Evolutionary conservation across 2,888 invertebrate genomes (phyloP), one percentile per base, ranked within the genome.

Genomic region (Ophion ventricosus): DNA sequence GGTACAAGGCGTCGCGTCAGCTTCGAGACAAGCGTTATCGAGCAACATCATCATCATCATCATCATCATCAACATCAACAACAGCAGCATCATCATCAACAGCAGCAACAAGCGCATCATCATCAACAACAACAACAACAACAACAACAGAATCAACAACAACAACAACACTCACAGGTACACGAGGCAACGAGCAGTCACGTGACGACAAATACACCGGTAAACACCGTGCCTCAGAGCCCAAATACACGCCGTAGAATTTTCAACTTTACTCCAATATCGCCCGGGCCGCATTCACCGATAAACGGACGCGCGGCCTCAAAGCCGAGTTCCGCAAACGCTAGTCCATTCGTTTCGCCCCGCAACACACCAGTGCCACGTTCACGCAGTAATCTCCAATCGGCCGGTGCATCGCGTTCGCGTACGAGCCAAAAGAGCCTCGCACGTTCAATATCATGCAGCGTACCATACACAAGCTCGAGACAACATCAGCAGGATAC

Each of bases 261-360:
- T 91, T 98, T 97, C 91, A 97, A 96, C 92, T 98, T 98, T 90
- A 96, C 97, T 43, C 98, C 98, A 0, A 98, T 98, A 90, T 97
- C 97, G 54, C 97, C 97, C 10, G 96, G 96, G n/a, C 95, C 96
- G 63, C 95, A 95, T 89, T 96, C 96, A 1, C 96, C 96, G 1
- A 91, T 93, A 90, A 94, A 95, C 87, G 94, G 94, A 14, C 93
- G 93, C 25, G 83, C 86, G 35, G 94, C 94, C 29, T 95, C 95
- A 1, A 95, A 95, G 88, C 94, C 95, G 35, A 96, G 95, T 86
- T 96, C 96, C 87, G 96, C 96, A 0, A 96, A 95, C 74, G 96
- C 96, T 29, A 96, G 96, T 92, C 97, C 97, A 0, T 98, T 98
- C 92, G 97, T 97, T 17, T 97, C 97, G 88, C 98, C 98, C 0